These are phyloP conservation scores for Agapornis roseicollis DNA, from an alignment of 2,113 vertebrate genomes.

Conservation along the genomic window DNA sequence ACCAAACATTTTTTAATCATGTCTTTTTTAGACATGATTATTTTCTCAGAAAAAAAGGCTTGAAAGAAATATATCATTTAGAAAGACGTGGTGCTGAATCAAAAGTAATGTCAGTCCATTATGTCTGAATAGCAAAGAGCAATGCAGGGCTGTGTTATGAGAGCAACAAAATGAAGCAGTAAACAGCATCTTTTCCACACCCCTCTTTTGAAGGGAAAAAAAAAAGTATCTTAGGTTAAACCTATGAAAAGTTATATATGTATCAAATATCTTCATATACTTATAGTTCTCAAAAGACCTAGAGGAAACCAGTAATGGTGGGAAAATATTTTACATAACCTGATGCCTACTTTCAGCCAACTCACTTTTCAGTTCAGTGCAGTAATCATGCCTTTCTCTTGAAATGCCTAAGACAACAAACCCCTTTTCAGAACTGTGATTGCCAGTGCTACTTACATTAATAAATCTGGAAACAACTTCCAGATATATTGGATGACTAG, in stretches of 20 bases:
- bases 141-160: background rate
- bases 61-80: background rate
- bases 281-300: background rate
- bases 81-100: background rate
- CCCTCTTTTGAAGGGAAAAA: background rate
- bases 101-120: background rate
- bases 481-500: background rate
- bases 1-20: background rate
- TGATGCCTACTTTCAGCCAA: background rate
- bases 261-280: background rate
- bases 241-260: background rate
- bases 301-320: background rate
- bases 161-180: background rate
- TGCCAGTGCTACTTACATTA: background rate
- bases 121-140: background rate
- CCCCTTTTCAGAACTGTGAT: background rate
- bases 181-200: background rate
- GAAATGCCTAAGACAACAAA: background rate
- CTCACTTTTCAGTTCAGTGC: background rate
- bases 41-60: background rate
- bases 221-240: background rate
- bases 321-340: background rate
- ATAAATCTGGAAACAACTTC: conserved; percentile 7
- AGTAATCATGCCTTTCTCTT: background rate
- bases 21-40: background rate